Evolutionary conservation across 2,113 vertebrate species (phyloP), one percentile per base, ranked within the genome.

Genomic region (Corythaeola cristata): DNA sequence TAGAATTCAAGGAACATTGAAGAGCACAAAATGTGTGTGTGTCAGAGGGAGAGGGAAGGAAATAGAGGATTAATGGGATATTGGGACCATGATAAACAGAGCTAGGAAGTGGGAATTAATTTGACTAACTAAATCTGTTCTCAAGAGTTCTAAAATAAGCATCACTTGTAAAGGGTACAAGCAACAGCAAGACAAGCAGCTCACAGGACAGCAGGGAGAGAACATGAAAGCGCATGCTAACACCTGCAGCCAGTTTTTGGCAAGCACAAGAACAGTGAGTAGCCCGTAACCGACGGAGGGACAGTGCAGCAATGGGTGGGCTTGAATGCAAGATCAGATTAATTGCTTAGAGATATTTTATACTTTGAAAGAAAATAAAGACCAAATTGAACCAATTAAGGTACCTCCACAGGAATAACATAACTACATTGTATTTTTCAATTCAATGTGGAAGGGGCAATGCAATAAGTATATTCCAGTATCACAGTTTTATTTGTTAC

Each of bases 111-210:
- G 35, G 50, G 39, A 72, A 88, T 83, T 90, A 92, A 93, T 90
- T 71, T 77, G 53, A 89, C 77, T 95, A 68, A 84, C 39, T 62
- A 74, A 94, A 91, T n/a, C 80, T 86, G 45, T 90, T 94, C 86
- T 92, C 47, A 41, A 77, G 76, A 88, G 39, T 49, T 77, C 62
- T 67, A 84, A 86, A 90, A 86, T 49, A 80, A 72, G 76, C 73
- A 91, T 37, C 84, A 82, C 69, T 87, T 93, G 86, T 90, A 89
- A 72, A 93, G 60, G 39, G 53, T 52, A 88, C 73, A 88, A 90
- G 90, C 88, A 85, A 72, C 11, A 93, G 77, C 66, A 90, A 93
- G 86, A 74, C 75, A 88, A 88, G 73, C 79, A 92, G 79, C 76
- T 88, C 44, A 55, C 45, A 76, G 71, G 83, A 81, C 56, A 92